Percentiles rank a stretch among this genome's conserved stretches.
These are phyloP conservation scores for Microctenopoma stevenorrisi DNA, from an alignment of 2,797 vertebrate genomes.

Conservation along the genomic window DNA sequence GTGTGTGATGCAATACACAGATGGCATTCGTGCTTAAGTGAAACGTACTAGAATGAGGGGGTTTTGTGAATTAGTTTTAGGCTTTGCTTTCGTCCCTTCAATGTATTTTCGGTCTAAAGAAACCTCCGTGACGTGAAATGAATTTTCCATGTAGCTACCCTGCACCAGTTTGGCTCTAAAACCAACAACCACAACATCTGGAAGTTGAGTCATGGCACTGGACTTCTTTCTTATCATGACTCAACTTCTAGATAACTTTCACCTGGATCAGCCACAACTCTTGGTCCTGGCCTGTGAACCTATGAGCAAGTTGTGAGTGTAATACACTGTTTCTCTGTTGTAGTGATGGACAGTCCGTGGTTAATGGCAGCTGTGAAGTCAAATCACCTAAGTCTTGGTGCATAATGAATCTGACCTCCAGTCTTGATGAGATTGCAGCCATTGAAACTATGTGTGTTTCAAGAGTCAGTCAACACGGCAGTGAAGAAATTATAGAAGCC, in stretches of 20 bases:
- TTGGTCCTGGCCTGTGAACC: background rate
- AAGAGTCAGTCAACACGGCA: background rate
- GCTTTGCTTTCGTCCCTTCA: background rate
- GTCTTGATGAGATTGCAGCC: fast-evolving
- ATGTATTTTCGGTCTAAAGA: background rate
- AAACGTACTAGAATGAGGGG: no score
- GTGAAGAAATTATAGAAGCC: background rate
- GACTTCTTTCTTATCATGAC: no score
- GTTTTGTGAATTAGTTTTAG: no score
- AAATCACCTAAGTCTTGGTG: constrained; percentile 71
- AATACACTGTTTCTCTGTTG: constrained; percentile 7
- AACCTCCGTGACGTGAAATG: background rate
- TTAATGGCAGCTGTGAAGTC: constrained; percentile 61
- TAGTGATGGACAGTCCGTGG: fast-evolving
- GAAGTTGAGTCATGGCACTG: no score
- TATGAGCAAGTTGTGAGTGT: background rate
- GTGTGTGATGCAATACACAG: background rate
- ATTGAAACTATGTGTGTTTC: constrained; percentile 53
- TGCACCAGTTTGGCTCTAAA: background rate
- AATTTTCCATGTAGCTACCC: background rate
- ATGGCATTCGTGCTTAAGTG: background rate
- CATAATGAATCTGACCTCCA: constrained; percentile 2
- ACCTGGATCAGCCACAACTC: background rate
- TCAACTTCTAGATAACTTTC: no score
- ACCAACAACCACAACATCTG: background rate